Evolutionary conservation across 2,113 vertebrate genomes (phyloP).

Genomic region (Aepyceros melampus): DNA sequence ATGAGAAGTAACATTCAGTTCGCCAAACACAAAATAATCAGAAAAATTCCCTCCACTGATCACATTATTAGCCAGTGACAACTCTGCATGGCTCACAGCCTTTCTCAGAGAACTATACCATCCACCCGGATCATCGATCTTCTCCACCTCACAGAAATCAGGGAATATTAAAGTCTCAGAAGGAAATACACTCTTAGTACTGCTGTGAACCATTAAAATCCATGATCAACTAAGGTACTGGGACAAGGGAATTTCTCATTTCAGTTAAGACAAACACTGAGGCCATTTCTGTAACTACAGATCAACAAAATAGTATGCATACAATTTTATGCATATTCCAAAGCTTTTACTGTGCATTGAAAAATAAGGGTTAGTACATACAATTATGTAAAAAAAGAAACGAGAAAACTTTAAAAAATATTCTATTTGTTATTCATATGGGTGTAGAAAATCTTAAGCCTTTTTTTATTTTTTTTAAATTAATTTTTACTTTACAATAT

Average conservation of each 20-base stretch:
- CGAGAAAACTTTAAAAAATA: not conserved
- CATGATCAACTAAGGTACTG: not conserved
- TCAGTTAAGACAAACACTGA: not conserved
- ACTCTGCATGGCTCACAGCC: not conserved
- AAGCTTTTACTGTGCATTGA: not conserved
- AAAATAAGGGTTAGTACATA: not conserved
- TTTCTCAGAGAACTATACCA: not conserved
- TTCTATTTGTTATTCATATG: not conserved
- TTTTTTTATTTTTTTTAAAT: not conserved
- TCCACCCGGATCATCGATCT: not conserved
- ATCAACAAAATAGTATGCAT: not conserved
- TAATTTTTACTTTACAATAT: no score
- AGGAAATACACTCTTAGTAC: not conserved
- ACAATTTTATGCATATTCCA: not conserved
- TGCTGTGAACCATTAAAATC: not conserved
- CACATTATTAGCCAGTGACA: not conserved
- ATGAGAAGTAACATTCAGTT: not conserved
- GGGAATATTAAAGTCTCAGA: not conserved
- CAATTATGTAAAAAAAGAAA: not conserved
- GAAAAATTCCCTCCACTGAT: not conserved
- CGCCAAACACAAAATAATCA: not conserved
- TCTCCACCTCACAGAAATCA: not conserved
- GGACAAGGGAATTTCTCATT: not conserved
- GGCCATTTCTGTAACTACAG: not conserved
- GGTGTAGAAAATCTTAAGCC: not conserved